These are phyloP conservation scores for Portunus trituberculatus DNA, from an alignment of 1,140 invertebrate species.

Conservation along the genomic window DNA sequence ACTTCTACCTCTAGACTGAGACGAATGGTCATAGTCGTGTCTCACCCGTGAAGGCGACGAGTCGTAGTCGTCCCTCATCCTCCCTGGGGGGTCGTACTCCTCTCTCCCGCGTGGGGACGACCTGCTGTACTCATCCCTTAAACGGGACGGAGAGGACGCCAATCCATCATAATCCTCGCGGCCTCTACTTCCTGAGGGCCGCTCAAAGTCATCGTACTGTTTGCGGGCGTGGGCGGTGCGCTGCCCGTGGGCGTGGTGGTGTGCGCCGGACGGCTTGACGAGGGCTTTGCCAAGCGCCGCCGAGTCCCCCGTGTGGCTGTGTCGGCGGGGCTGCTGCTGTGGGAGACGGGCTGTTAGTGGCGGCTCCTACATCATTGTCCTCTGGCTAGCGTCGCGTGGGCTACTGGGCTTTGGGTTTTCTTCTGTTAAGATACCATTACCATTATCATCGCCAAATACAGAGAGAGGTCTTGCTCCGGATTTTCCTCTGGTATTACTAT, in stretches of 20 bases:
- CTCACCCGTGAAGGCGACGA: conserved; percentile 9
- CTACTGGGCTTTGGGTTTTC: background rate
- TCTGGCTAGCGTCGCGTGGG: background rate
- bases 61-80: conserved; percentile 56
- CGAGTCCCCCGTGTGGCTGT: conserved; percentile 66
- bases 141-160: conserved; percentile 53
- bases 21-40: conserved; percentile 56
- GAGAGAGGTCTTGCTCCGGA: background rate
- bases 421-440: background rate
- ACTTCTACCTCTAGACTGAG: conserved; percentile 27
- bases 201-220: conserved; percentile 53
- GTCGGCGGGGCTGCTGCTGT: conserved; percentile 70
- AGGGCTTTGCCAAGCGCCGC: conserved; percentile 34
- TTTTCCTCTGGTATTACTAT: background rate
- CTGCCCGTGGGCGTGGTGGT: conserved; percentile 21
- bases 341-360: conserved; percentile 69
- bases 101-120: conserved; percentile 32
- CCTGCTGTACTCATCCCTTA: conserved; percentile 60
- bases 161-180: conserved; percentile 53
- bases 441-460: background rate
- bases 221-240: conserved; percentile 46
- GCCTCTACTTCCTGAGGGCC: background rate
- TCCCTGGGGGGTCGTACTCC: conserved; percentile 39
- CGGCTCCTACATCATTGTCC: background rate
- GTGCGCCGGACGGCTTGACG: background rate